A percentile compares a stretch with the other conserved stretches of the same genome.
phyloP scores from a whole-genome alignment of 2,888 invertebrate genomes.

The Peribatodes rhomboidaria region DNA sequence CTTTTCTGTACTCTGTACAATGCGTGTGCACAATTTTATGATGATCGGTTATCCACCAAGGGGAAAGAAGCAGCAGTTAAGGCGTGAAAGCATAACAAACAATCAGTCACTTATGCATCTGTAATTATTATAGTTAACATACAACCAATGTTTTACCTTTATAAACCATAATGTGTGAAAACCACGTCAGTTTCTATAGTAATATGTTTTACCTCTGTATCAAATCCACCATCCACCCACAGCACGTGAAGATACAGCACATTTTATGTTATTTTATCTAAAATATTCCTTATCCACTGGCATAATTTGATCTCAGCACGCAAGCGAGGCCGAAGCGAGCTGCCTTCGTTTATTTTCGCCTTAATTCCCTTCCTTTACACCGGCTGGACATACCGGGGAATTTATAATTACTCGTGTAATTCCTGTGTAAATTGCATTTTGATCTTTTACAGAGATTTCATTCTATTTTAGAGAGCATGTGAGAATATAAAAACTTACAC shows the following conservation, averaged over 20 bases:
- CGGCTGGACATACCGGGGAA: conserved; percentile 35
- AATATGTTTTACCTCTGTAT: conserved; percentile 64
- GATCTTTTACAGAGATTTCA: conserved; percentile 35
- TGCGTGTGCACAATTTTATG: no score
- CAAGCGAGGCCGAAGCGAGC: conserved; percentile 14
- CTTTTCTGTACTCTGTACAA: no score
- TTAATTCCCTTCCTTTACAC: conserved; percentile 28
- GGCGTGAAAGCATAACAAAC: background rate
- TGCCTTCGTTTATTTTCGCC: conserved; percentile 37
- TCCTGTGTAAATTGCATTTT: conserved; percentile 21
- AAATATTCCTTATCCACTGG: conserved; percentile 10
- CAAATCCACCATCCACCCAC: conserved; percentile 74
- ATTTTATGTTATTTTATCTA: conserved; percentile 55
- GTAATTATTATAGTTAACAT: no score
- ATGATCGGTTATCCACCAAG: no score
- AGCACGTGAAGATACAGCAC: conserved; percentile 78
- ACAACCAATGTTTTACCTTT: no score
- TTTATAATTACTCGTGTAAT: conserved; percentile 37
- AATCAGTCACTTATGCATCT: no score
- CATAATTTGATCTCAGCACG: conserved; percentile 24
- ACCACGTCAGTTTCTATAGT: no score
- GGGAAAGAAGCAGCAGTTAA: no score
- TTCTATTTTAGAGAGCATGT: background rate
- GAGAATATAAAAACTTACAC: no score
- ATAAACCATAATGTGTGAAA: no score